Conservation (phyloP, 2,888 invertebrate genomes). For the Syritta pipiens region DNA sequence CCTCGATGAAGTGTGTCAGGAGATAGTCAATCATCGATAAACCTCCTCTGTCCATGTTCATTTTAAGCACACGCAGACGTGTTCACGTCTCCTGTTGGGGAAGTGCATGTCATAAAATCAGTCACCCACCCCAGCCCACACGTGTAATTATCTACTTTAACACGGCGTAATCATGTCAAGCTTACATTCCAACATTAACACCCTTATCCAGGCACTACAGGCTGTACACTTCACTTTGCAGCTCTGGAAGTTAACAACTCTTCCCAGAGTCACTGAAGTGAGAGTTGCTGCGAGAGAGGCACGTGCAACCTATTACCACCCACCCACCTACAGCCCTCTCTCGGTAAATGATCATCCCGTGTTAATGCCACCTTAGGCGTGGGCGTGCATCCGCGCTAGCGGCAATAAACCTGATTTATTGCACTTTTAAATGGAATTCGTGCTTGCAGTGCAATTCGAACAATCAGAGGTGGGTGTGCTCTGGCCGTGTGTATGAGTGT, state of each 20-base stretch:
- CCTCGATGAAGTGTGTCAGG: no score
- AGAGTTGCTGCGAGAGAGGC: no score
- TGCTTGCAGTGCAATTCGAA: slow-evolving; percentile 47
- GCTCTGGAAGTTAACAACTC: slow-evolving; percentile 39
- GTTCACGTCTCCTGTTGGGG: not conserved
- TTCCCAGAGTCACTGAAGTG: slow-evolving; percentile 21
- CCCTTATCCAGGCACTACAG: slow-evolving; percentile 58
- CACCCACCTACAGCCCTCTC: not conserved
- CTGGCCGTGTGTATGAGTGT: slow-evolving; percentile 5
- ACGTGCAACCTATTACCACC: slow-evolving; percentile 53
- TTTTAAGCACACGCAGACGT: no score
- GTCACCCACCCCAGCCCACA: not conserved
- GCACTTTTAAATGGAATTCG: slow-evolving; percentile 68
- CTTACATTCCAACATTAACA: slow-evolving; percentile 58
- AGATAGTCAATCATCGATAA: no score
- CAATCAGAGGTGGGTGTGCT: slow-evolving; percentile 20
- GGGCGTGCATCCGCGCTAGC: slow-evolving; percentile 35
- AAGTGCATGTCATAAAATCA: slow-evolving; percentile 36
- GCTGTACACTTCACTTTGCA: no score
- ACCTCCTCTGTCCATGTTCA: no score
- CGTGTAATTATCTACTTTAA: slow-evolving; percentile 62
- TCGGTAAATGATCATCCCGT: slow-evolving; percentile 49
- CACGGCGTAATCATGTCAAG: slow-evolving; percentile 62
- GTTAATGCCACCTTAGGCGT: slow-evolving; percentile 22
- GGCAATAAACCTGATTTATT: slow-evolving; percentile 67